phyloP scores from a whole-genome alignment of 2,113 vertebrate genomes.

The Nettapus auritus region DNA sequence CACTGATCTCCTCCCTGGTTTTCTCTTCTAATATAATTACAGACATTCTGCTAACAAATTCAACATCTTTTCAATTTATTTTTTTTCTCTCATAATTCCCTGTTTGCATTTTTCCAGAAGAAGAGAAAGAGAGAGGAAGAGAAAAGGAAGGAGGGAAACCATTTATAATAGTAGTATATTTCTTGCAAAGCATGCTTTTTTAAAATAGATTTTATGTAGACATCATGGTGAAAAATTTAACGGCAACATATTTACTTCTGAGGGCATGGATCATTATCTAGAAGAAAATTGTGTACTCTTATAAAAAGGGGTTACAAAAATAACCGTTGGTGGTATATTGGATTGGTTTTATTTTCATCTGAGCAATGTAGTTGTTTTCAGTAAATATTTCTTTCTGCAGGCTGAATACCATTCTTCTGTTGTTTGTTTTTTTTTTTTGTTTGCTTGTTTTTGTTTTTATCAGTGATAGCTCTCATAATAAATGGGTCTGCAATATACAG shows the following conservation, averaged over 20 bases:
- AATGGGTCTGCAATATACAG: not conserved
- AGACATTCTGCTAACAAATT: not conserved
- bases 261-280: not conserved
- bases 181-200: not conserved
- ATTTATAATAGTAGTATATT: not conserved
- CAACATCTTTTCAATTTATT: not conserved
- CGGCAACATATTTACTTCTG: not conserved
- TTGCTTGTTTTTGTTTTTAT: not conserved
- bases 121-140: not conserved
- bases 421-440: not conserved
- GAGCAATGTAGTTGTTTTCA: not conserved
- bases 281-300: not conserved
- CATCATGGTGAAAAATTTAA: not conserved
- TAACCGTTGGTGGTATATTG: not conserved
- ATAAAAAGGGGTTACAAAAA: not conserved
- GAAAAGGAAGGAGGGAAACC: not conserved
- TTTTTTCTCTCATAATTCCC: not conserved
- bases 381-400: not conserved
- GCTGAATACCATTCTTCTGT: not conserved
- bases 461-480: not conserved
- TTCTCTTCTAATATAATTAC: not conserved
- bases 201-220: not conserved
- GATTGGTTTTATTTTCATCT: not conserved
- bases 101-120: not conserved
- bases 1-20: not conserved